Base-by-base conservation (phyloP, 35 echinoderm and acorn worm genomes). In the Patiria miniata region DNA sequence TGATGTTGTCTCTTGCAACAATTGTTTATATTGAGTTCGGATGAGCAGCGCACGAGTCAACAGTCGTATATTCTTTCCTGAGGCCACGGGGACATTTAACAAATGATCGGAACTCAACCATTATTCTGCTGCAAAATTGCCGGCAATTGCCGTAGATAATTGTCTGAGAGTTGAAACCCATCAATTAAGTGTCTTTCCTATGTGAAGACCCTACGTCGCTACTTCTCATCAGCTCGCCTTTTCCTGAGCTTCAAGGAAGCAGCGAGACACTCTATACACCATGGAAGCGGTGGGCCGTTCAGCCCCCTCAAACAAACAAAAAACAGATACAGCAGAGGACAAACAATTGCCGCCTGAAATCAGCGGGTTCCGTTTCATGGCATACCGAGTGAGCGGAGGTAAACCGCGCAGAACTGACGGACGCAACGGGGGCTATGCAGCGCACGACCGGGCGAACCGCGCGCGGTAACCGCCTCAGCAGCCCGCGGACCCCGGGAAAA, bases 301-400 rank as follows among this genome's bases (percentile, higher is more conserved):
- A 47, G 12, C 42, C 42, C 42, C 42, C 42, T 12, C 4, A 47
- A 12, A 47, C 4, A 12, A 12, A 47, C 21, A 14, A 73, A 32
- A 73, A 73, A 73, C 21, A 26, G 65, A 73, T 73, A 73, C 65
- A 73, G 26, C 65, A 73, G 29, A 26, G 14, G 65, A 34, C 65
- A 73, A 73, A 73, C 65, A 73, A 73, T n/a, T 26, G 65, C 26
- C 34, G 22, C 14, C 26, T 14, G 8, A 34, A 73, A 26, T 30
- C 2, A 23, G 65, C 26, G 65, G 26, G 26, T 1, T 73, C 42
- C 65, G 65, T 73, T 34, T 73, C 29, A 32, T 23, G 34, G 65
- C 10, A 23, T 47, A 47, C 42, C 42, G 29, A 36, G 26, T 23
- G 29, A 2, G 34, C 26, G 6, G 65, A 18, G 65, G 23, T 23